Evolutionary conservation across 2,888 invertebrate genomes (phyloP).

Genomic region (Phengaris alcon): DNA sequence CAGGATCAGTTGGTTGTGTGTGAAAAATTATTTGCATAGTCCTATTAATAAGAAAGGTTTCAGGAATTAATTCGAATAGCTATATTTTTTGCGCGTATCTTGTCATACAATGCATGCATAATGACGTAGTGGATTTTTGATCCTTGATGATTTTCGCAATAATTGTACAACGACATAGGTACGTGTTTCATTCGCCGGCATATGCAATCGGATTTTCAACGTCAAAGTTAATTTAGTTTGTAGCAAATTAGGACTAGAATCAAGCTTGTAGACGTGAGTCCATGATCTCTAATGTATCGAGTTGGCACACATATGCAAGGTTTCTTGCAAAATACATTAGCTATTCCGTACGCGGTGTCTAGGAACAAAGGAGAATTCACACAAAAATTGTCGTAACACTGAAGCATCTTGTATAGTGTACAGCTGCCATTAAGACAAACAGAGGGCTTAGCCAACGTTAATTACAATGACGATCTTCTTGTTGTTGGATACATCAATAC

Average conservation of each 20-base stretch:
- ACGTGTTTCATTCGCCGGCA: background rate
- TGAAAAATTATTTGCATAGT: no score
- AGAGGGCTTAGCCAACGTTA: no score
- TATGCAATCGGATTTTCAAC: background rate
- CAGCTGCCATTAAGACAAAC: background rate
- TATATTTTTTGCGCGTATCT: no score
- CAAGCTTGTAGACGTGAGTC: constrained; percentile 21
- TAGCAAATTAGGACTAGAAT: constrained; percentile 1
- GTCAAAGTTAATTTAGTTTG: background rate
- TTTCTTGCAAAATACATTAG: constrained; percentile 63
- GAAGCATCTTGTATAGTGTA: background rate
- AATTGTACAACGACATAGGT: background rate
- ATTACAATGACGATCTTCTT: no score
- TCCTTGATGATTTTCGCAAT: no score
- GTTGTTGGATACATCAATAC: no score
- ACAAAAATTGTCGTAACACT: constrained; percentile 11
- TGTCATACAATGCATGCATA: no score
- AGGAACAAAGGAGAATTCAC: constrained; percentile 51
- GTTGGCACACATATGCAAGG: constrained; percentile 50
- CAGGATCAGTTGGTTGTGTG: no score
- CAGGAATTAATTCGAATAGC: no score
- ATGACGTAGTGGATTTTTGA: no score
- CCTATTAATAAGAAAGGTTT: no score
- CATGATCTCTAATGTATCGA: constrained; percentile 22
- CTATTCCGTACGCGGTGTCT: constrained; percentile 54